A percentile compares a stretch with the other conserved stretches of the same genome.
These are phyloP conservation scores for Phragmatobia fuliginosa DNA, from an alignment of 2,888 invertebrate genomes.

Conservation along the genomic window DNA sequence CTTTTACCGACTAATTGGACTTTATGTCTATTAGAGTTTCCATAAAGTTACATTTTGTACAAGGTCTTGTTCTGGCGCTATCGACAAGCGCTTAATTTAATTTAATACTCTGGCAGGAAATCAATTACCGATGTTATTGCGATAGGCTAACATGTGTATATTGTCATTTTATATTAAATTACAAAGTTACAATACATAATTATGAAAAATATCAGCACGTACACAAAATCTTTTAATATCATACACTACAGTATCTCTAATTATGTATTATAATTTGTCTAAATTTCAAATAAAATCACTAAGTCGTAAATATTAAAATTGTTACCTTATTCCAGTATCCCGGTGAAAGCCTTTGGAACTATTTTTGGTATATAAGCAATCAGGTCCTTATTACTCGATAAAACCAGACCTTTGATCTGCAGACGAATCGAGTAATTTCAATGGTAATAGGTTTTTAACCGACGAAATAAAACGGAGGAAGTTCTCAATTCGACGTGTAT, in stretches of 20 bases:
- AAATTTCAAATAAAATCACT: constrained; percentile 18
- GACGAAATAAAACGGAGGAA: no score
- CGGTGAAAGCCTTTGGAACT: constrained; percentile 10
- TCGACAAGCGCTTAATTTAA: neutral
- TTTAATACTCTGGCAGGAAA: neutral
- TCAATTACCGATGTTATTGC: neutral
- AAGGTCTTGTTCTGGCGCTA: neutral
- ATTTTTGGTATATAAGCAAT: constrained; percentile 27
- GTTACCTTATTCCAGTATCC: constrained; percentile 8
- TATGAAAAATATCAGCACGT: neutral
- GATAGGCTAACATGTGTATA: neutral
- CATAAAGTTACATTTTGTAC: neutral
- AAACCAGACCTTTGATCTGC: constrained; percentile 39
- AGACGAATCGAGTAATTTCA: constrained; percentile 42
- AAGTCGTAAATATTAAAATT: constrained; percentile 13
- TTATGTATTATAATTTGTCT: neutral
- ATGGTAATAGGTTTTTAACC: constrained; percentile 49
- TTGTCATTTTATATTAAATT: neutral
- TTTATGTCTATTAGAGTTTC: neutral
- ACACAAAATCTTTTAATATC: neutral
- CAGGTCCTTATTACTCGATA: constrained; percentile 23
- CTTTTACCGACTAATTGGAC: neutral
- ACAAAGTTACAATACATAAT: neutral
- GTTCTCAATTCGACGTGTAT: no score
- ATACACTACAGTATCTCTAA: no score